These are phyloP conservation scores for Gila orcuttii DNA, from an alignment of 2,113 vertebrate genomes.

Conservation along the genomic window DNA sequence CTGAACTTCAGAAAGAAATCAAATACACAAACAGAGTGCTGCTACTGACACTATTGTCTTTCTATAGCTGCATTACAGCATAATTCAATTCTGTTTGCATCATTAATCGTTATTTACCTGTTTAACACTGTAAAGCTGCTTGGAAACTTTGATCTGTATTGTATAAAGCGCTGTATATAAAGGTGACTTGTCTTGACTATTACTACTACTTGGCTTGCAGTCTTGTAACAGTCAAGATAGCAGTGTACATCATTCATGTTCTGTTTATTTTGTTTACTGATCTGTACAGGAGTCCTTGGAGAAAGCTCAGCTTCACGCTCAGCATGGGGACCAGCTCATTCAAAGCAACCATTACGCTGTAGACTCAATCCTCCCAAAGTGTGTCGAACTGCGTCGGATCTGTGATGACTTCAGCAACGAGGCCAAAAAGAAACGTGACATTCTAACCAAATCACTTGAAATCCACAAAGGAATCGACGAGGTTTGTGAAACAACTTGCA, in stretches of 20 bases:
- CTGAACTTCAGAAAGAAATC: not conserved
- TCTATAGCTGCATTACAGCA: no score
- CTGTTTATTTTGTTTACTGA: not conserved
- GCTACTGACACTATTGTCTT: no score
- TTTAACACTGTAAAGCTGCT: not conserved
- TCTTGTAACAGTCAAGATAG: not conserved
- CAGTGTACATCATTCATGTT: not conserved
- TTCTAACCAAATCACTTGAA: slow-evolving; percentile 87
- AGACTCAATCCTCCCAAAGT: slow-evolving; percentile 91
- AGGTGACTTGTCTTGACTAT: no score
- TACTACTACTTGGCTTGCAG: no score
- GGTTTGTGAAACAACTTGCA: slow-evolving; percentile 68
- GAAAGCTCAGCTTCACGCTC: slow-evolving; percentile 87
- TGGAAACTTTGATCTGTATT: no score
- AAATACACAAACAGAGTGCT: not conserved
- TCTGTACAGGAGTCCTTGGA: slow-evolving; percentile 81
- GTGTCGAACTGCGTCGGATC: slow-evolving; percentile 88
- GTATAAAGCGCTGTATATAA: no score
- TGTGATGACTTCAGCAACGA: slow-evolving; percentile 92
- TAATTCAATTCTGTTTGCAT: no score
- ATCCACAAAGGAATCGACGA: slow-evolving; percentile 87
- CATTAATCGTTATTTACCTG: no score
- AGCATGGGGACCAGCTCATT: slow-evolving; percentile 91
- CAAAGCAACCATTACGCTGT: slow-evolving; percentile 92
- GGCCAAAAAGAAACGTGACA: slow-evolving; percentile 85